phyloP scores from a whole-genome alignment of 2,888 invertebrate genomes.

The Limnephilus auricula region DNA sequence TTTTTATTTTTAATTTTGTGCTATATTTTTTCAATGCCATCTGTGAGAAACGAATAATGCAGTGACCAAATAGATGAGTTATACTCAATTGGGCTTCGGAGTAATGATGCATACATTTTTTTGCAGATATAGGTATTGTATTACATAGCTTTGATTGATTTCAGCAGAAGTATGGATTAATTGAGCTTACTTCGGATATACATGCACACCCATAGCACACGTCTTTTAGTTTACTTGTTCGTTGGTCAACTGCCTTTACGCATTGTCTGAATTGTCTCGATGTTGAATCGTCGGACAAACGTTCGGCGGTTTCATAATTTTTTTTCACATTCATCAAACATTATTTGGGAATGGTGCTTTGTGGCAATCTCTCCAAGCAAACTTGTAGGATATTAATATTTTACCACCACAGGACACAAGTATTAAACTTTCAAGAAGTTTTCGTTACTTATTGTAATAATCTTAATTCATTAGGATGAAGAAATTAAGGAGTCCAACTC shows the following conservation, averaged over 20 bases:
- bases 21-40: too few species aligned
- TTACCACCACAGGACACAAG: neutral
- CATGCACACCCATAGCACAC: neutral
- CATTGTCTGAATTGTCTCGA: slow-evolving; percentile 40
- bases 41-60: too few species aligned
- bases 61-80: too few species aligned
- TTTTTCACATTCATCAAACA: neutral
- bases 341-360: slow-evolving; percentile 3
- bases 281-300: neutral
- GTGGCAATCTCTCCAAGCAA: neutral
- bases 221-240: neutral
- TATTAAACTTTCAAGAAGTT: neutral
- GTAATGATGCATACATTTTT: too few species aligned
- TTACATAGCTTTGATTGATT: too few species aligned
- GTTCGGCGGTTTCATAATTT: neutral
- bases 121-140: too few species aligned
- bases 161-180: too few species aligned
- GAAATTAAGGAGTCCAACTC: too few species aligned
- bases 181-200: too few species aligned
- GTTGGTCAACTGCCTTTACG: neutral
- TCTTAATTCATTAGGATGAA: too few species aligned
- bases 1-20: too few species aligned
- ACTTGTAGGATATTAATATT: neutral
- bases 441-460: neutral
- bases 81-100: too few species aligned